phyloP scores from a whole-genome alignment of 2,113 vertebrate genomes.

The Melospiza melodia region DNA sequence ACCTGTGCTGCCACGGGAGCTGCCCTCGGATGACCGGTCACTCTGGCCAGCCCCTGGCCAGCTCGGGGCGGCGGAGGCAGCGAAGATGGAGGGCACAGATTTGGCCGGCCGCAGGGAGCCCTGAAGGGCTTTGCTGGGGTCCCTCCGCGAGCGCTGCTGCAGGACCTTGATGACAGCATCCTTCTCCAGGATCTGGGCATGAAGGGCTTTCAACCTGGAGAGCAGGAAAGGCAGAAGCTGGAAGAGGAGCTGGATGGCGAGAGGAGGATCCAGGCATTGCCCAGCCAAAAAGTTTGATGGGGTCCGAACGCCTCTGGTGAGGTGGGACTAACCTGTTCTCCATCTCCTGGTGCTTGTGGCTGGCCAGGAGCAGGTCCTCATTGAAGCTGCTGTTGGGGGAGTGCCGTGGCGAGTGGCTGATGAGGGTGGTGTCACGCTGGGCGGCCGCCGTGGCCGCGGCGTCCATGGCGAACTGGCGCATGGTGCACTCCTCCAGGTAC shows the following conservation, averaged over 20 bases:
- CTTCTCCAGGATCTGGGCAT: constrained; percentile 94
- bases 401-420: constrained; percentile 90
- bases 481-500: constrained; percentile 95
- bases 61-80: neutral
- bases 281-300: neutral
- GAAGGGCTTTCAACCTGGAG: constrained; percentile 87
- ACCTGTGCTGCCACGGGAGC: constrained; percentile 59
- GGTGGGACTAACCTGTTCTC: constrained; percentile 87
- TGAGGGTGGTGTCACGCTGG: constrained; percentile 96
- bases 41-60: constrained; percentile 49
- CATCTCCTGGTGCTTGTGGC: constrained; percentile 94
- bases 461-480: constrained; percentile 98
- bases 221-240: neutral
- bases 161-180: constrained; percentile 95
- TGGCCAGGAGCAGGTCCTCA: constrained; percentile 83
- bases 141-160: constrained; percentile 87
- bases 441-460: constrained; percentile 92
- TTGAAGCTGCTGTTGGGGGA: constrained; percentile 95
- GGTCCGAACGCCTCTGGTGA: neutral
- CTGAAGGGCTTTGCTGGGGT: constrained; percentile 81
- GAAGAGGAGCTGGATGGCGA: neutral
- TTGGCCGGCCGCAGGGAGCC: constrained; percentile 84
- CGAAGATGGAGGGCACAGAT: constrained; percentile 88
- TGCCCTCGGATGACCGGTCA: neutral
- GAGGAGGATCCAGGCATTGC: neutral